Percentiles rank a stretch among this genome's conserved stretches.
Evolutionary conservation across 1,140 invertebrate genomes (phyloP).

Genomic region (Habropoda laboriosa): DNA sequence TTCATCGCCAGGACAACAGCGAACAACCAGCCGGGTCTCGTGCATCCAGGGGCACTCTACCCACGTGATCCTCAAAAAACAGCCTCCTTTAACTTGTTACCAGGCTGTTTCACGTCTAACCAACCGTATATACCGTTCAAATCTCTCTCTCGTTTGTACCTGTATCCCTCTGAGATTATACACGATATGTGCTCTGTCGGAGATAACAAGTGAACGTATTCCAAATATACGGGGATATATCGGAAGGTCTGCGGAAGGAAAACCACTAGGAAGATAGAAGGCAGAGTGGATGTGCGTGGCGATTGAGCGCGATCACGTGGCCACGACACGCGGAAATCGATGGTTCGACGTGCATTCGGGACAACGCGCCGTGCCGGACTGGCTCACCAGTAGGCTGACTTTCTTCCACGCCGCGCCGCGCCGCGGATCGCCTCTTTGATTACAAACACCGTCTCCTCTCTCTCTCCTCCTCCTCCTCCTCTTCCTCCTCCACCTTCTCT

Average conservation of each 20-base stretch:
- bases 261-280: no score
- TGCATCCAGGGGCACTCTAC: not conserved
- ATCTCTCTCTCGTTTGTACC: no score
- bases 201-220: no score
- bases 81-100: not conserved
- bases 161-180: no score
- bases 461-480: constrained; percentile 1
- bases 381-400: constrained; percentile 72
- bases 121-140: constrained; percentile 18
- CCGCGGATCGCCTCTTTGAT: constrained; percentile 72
- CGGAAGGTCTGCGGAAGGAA: no score
- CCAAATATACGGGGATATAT: no score
- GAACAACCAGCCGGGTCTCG: not conserved
- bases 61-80: constrained; percentile 15
- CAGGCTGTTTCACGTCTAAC: constrained; percentile 15
- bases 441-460: constrained; percentile 68
- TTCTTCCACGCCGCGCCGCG: constrained; percentile 70
- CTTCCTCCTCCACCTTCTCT: not conserved
- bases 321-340: constrained; percentile 51
- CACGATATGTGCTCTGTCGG: not conserved
- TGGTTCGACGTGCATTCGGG: constrained; percentile 70
- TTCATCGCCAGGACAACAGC: not conserved
- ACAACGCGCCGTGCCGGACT: constrained; percentile 75
- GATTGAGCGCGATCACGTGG: constrained; percentile 56
- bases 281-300: constrained; percentile 12